Base-by-base conservation (phyloP, 2,888 invertebrate genomes). In the Lacanobia oleracea region DNA sequence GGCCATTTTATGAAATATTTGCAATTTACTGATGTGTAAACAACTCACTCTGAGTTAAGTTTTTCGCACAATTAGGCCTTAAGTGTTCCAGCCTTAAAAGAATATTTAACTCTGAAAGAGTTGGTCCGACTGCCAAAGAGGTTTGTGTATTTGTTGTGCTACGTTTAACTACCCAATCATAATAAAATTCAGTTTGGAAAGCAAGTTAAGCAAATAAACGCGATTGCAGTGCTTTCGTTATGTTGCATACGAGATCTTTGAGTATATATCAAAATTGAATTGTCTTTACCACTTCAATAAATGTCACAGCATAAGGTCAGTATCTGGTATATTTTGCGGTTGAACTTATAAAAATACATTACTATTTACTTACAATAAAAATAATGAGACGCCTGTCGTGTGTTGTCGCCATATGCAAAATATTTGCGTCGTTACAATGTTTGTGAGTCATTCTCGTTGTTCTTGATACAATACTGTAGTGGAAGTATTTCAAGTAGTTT, bases 321-420 rank as follows among this genome's bases (percentile, higher is more conserved):
- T 61, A 65, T 62, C 63, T 66, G 40, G 16, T 50, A 27, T 51
- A 48, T 71, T 62, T 59, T 67, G 79, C 37, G 21, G 67, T 78
- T 73, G 50, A 63, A 67, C 59, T 67, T 73, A 64, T 67, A 67
- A 66, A 66, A 66, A 72, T 48, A 53, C 48, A 21, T 40, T 43
- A 53, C n/a, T 40, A 59, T 72, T 78, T 63, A 67, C 53, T 73
- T 78, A 60, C 14, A 50, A 66, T n/a, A 37, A 53, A 67, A 72
- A 18, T 77, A 78, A 78, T 54, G 48, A 50, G 67, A 67, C 73
- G 73, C 37, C 67, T 67, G 72, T 51, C 59, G 40, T 48, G 21
- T 33, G 33, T 45, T 61, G 70, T 62, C 70, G 50, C 77, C 73
- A 78, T 77, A 60, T 72, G 65, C 56, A 72, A 51, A 73, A 72